phyloP scores from a whole-genome alignment of 2,113 vertebrate species.

The Chaetura pelagica region DNA sequence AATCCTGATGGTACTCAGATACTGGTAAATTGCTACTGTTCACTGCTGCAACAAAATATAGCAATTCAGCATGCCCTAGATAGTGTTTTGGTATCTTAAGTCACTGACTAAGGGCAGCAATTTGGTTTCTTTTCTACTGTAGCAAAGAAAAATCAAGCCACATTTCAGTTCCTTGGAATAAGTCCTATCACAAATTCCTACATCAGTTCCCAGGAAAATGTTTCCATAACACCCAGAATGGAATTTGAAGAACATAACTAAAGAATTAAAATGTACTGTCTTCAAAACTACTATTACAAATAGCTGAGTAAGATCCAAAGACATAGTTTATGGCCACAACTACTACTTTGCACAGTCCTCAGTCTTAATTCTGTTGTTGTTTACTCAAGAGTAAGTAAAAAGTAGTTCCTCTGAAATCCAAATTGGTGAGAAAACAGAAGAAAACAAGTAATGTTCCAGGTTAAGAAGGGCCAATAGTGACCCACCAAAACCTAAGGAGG shows the following conservation, averaged over 20 bases:
- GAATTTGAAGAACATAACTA: not conserved
- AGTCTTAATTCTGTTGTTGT: not conserved
- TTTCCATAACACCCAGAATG: not conserved
- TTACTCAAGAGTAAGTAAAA: not conserved
- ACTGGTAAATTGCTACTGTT: conserved; percentile 11
- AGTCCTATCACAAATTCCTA: not conserved
- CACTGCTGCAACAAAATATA: not conserved
- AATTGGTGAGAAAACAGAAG: not conserved
- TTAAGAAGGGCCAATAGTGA: not conserved
- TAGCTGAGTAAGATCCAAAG: not conserved
- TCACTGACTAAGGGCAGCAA: not conserved
- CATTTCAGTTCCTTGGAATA: not conserved
- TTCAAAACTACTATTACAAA: not conserved
- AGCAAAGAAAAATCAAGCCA: not conserved
- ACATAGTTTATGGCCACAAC: not conserved
- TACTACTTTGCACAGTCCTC: not conserved
- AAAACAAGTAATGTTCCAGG: not conserved
- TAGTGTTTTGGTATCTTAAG: not conserved
- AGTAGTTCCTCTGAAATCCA: not conserved
- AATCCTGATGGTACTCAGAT: not conserved
- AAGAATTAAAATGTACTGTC: not conserved
- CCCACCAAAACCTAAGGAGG: not conserved
- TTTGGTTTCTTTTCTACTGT: not conserved
- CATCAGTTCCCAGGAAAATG: not conserved
- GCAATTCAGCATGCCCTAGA: not conserved